These are phyloP conservation scores for Petrolisthes manimaculis DNA, from an alignment of 2,888 invertebrate genomes.

Conservation along the genomic window DNA sequence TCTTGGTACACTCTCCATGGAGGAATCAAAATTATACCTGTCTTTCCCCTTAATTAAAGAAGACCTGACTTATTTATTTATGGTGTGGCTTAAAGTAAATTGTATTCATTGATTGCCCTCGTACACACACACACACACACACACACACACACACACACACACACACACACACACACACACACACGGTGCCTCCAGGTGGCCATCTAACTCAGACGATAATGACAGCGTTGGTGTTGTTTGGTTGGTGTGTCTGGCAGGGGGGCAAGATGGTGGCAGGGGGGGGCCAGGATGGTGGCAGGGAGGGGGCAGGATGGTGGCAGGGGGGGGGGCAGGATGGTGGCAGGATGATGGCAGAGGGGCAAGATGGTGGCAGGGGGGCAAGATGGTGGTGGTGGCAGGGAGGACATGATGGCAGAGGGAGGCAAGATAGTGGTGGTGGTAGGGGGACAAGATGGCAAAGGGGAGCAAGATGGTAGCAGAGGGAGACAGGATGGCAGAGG, in stretches of 20 bases:
- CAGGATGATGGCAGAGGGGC: not conserved
- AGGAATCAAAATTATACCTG: not conserved
- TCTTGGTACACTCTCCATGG: not conserved
- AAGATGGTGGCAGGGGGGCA: no score
- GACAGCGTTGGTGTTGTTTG: not conserved
- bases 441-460: no score
- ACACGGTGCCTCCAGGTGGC: not conserved
- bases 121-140: not conserved
- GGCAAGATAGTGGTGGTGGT: no score
- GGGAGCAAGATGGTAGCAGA: no score
- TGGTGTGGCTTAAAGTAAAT: no score
- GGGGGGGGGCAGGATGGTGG: not conserved
- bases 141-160: not conserved
- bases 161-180: slow-evolving; percentile 19
- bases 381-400: no score
- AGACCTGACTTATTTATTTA: no score
- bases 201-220: not conserved
- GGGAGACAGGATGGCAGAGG: no score
- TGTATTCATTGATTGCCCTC: not conserved
- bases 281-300: no score
- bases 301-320: no score
- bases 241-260: not conserved
- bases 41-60: not conserved
- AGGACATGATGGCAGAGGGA: not conserved
- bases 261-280: no score